A percentile compares a stretch with the other conserved stretches of the same genome.
phyloP scores from a whole-genome alignment of 1,140 invertebrate genomes.

The Pantala flavescens region DNA sequence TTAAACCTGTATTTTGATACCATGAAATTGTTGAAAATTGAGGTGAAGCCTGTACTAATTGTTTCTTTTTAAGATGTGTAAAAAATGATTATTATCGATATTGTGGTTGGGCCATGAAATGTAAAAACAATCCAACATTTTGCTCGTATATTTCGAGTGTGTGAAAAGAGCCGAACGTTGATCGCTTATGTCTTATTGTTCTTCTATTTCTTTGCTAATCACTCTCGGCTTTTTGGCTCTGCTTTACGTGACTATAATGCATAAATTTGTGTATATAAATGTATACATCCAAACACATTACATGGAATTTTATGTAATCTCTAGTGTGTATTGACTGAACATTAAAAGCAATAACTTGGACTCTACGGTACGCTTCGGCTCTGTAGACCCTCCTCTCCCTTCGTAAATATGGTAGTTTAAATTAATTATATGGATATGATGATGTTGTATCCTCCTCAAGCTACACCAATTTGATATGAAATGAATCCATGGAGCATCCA shows the following conservation, averaged over 20 bases:
- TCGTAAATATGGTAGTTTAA: conserved; percentile 1
- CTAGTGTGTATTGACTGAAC: conserved; percentile 5
- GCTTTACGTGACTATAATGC: neutral
- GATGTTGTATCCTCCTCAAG: conserved; percentile 9
- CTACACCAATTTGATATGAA: conserved; percentile 10
- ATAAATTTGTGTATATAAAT: neutral
- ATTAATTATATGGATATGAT: neutral
- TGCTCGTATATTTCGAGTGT: neutral
- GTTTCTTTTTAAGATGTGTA: conserved; percentile 20
- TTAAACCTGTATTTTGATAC: conserved; percentile 22
- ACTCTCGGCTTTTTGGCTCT: neutral
- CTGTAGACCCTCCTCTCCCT: neutral
- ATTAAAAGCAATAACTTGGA: conserved; percentile 7
- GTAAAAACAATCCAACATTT: neutral
- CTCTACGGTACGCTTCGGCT: neutral
- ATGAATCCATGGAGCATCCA: conserved; percentile 2
- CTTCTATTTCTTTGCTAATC: neutral
- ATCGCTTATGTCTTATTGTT: conserved; percentile 14
- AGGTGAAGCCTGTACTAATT: conserved; percentile 19
- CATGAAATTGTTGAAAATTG: conserved; percentile 19
- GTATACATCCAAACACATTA: neutral
- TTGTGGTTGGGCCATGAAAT: conserved; percentile 12
- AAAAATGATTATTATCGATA: conserved; percentile 19
- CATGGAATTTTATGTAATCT: conserved; percentile 10
- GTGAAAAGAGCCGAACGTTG: conserved; percentile 17